phyloP scores from a whole-genome alignment of 2,797 vertebrate genomes.

The Holocentrus rufus region DNA sequence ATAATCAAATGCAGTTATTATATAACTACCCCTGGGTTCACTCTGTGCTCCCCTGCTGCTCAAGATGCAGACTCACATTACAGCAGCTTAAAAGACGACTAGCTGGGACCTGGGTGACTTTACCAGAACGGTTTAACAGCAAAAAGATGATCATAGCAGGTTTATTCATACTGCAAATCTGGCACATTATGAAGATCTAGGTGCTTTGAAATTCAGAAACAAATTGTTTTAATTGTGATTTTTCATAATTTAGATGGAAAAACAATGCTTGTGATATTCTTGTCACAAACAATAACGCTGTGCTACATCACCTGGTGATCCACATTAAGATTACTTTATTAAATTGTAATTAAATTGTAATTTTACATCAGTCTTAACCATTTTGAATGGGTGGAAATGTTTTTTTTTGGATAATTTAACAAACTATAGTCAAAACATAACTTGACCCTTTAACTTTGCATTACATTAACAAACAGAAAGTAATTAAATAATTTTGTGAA shows the following conservation, averaged over 20 bases:
- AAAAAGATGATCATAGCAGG: conserved; percentile 3
- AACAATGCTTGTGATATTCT: neutral
- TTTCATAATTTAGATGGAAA: neutral
- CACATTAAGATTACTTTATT: too few relatives aligned
- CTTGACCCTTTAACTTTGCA: neutral
- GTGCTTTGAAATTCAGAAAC: neutral
- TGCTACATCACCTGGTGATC: neutral
- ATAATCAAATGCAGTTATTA: conserved; percentile 36
- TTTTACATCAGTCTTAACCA: neutral
- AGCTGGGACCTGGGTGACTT: neutral
- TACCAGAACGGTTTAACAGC: conserved; percentile 19
- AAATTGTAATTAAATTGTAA: neutral
- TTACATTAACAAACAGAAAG: conserved; percentile 10
- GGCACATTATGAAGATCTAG: neutral
- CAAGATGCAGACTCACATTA: neutral
- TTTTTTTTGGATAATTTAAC: neutral
- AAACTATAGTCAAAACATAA: neutral
- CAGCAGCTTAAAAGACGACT: conserved; percentile 14
- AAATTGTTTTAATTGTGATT: too few relatives aligned
- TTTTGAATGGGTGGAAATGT: neutral
- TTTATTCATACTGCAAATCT: neutral
- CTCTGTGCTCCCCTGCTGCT: conserved; percentile 1
- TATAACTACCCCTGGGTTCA: conserved; percentile 18
- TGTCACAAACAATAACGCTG: neutral
- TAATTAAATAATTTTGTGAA: conserved; percentile 9